phyloP scores from a whole-genome alignment of 2,797 vertebrate genomes.

The Anguilla pacifica region DNA sequence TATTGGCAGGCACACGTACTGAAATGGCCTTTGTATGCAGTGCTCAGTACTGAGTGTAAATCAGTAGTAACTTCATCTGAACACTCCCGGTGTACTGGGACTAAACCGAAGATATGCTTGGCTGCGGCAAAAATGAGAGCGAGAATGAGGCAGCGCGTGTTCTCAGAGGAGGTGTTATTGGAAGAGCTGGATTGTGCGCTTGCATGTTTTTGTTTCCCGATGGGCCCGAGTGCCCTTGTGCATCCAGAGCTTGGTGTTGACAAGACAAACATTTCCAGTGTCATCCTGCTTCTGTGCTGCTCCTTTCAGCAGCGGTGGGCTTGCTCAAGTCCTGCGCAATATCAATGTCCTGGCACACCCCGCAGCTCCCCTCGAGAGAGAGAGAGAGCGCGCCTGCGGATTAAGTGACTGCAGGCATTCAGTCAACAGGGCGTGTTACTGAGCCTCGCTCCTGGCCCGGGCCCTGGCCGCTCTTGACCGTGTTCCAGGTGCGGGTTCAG shows the following conservation, averaged over 20 bases:
- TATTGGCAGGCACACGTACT: too few relatives aligned
- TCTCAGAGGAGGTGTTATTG: too few relatives aligned
- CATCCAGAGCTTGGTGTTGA: neutral
- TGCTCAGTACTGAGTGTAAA: too few relatives aligned
- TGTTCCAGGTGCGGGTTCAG: slow-evolving; percentile 83
- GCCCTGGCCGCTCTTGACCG: neutral
- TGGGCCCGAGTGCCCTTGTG: neutral
- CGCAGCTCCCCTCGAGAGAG: neutral
- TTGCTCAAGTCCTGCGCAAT: neutral
- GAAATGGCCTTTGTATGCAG: too few relatives aligned
- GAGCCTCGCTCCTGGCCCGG: neutral
- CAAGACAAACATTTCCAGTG: neutral
- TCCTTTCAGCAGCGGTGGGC: neutral
- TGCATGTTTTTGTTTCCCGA: too few relatives aligned
- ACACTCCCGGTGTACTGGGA: too few relatives aligned
- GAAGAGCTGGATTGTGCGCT: too few relatives aligned
- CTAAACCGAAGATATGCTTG: too few relatives aligned
- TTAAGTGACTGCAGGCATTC: neutral
- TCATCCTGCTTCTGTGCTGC: neutral
- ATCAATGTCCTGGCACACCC: neutral
- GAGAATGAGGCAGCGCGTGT: neutral
- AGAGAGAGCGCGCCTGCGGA: neutral
- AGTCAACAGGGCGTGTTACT: neutral
- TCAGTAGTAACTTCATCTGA: too few relatives aligned
- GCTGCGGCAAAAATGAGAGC: too few relatives aligned